Evolutionary conservation across 2,797 vertebrate species (phyloP), one percentile per base, ranked within the genome.

Genomic region (Odontamblyopus rebecca): DNA sequence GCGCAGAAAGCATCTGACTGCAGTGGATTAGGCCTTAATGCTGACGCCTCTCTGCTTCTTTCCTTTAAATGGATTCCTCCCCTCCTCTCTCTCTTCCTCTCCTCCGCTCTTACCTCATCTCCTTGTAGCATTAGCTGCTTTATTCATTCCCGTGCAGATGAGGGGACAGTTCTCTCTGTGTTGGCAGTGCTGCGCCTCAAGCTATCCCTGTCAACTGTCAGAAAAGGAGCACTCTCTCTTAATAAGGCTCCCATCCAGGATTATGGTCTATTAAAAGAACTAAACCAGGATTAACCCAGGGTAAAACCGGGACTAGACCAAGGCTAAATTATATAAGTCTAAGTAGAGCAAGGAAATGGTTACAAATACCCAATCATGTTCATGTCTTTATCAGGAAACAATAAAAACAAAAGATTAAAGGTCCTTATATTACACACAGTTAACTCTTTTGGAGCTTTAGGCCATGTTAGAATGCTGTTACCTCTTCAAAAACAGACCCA

Each of bases 11-110:
- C 75, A 72, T 89, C 86, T 86, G 82, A 89, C 89, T 92, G 91
- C 91, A 90, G 89, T 91, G 89, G 89, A 92, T 93, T 92, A 91
- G 74, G 87, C 66, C 77, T 81, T 89, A 89, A 89, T 89, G 88
- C 91, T 90, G 87, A 90, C 83, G 81, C 86, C 84, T 91, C 85
- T 88, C 79, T 85, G 86, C 88, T 89, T 75, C 86, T 89, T 91
- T 91, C 76, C 86, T 92, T 91, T 90, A 85, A 91, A 89, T 87
- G 84, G 81, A 89, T 90, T 88, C 88, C 82, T 89, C 83, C 79
- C 84, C 76, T 72, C 82, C 8, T 38, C 35, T 38, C 35, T 38
- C 35, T 9, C 32, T 35, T 72, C 82, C 35, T 62, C 66, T 63
- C 23, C 62, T 73, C 29, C 50, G 41, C 71, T 54, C 18, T 54